Evolutionary conservation across 2,888 invertebrate genomes (phyloP).

Genomic region (Orthonevra nobilis): DNA sequence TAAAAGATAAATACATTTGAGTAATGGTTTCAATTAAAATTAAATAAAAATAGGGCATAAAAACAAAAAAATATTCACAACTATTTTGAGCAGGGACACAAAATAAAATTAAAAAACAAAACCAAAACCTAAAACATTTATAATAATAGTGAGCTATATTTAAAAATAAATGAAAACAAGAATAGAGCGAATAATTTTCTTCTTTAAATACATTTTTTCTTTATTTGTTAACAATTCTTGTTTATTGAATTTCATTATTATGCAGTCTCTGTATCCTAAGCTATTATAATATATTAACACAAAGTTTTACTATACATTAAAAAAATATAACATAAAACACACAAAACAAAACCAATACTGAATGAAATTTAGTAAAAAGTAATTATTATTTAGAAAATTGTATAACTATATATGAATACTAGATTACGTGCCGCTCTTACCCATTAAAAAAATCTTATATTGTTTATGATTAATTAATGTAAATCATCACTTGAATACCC

Average conservation of each 20-base stretch:
- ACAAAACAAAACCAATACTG: slow-evolving; percentile 23
- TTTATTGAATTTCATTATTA: slow-evolving; percentile 25
- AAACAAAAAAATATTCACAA: slow-evolving; percentile 48
- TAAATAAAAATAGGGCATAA: slow-evolving; percentile 64
- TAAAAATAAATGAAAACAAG: slow-evolving; percentile 1
- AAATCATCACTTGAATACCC: slow-evolving; percentile 28
- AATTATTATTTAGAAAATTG: slow-evolving; percentile 42
- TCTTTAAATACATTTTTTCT: not conserved
- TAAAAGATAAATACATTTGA: slow-evolving; percentile 64
- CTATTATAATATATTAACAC: not conserved
- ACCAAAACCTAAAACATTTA: slow-evolving; percentile 32
- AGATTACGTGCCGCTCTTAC: slow-evolving; percentile 35
- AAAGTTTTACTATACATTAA: not conserved
- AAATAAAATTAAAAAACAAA: slow-evolving; percentile 61
- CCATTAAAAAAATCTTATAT: slow-evolving; percentile 35
- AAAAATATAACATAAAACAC: slow-evolving; percentile 1
- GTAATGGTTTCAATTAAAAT: slow-evolving; percentile 66
- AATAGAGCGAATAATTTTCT: slow-evolving; percentile 3
- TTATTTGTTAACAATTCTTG: not conserved
- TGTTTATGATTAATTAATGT: slow-evolving; percentile 29
- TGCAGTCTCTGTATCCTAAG: slow-evolving; percentile 57
- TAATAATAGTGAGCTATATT: slow-evolving; percentile 49
- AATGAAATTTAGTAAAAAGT: slow-evolving; percentile 18
- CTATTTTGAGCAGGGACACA: slow-evolving; percentile 72
- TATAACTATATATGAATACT: slow-evolving; percentile 18